Base-by-base conservation (phyloP, 2,797 vertebrate genomes). In the Graptemys geographica region DNA sequence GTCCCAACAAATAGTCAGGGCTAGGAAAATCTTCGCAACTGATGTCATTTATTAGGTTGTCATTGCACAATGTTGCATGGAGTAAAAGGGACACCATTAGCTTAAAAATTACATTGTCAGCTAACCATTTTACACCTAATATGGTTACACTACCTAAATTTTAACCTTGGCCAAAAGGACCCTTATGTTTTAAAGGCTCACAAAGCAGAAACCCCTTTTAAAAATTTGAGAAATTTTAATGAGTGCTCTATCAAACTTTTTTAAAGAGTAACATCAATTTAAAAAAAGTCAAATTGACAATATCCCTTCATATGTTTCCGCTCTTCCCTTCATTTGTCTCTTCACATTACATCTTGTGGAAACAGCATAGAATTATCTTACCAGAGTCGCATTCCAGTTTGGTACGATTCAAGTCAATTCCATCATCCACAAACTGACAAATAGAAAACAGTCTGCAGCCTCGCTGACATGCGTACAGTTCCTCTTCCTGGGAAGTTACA, bases 371-470 rank as follows among this genome's bases (percentile, higher is more conserved):
- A 57, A 79, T 76, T 55, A 8, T 91, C 98, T 99, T 98, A 99
- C 99, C 99, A 88, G 99, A 99, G 97, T 99, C 99, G 82, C 99
- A 99, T 87, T 99, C 99, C 76, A 98, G 87, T 91, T 99, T 99
- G 90, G 99, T 99, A 86, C 98, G 98, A 95, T 99, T 99, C 96
- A 99, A 97, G 49, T 99, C 99, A 1, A 98, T 98, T 88, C 98
- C 98, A 89, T 99, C 99, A 5, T 99, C 99, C 92, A 99, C 99
- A 95, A 99, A 99, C 97, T 99, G 99, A 83, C 99, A 99, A 97
- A 99, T 99, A 88, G 99, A 99, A 97, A 99, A 99, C 5, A 99
- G 99, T 7, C 99, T 99, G 95, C 99, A 99, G 86, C 99, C 99
- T 96, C 99, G 98, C 97, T 99, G 99, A 97, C 99, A 99, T 19